A percentile compares a stretch with the other conserved stretches of the same genome.
Evolutionary conservation across 2,113 vertebrate genomes (phyloP).

Genomic region (Rhynchomys soricoides): DNA sequence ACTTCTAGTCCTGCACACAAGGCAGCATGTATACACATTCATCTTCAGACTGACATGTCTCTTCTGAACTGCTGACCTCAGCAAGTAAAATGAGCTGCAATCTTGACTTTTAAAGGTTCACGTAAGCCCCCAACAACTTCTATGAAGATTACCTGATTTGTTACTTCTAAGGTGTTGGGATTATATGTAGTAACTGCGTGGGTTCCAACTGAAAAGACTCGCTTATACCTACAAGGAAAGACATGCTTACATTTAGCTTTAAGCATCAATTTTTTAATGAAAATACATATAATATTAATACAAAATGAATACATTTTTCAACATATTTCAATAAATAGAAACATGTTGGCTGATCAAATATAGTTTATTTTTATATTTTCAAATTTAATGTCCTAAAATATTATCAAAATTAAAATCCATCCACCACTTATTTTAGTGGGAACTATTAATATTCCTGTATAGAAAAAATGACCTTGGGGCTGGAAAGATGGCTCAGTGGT

Average conservation of each 20-base stretch:
- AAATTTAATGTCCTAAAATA: conserved; percentile 43
- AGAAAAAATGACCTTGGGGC: background rate
- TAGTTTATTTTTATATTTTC: conserved; percentile 40
- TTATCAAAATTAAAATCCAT: conserved; percentile 6
- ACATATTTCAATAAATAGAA: conserved; percentile 28
- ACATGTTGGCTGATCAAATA: conserved; percentile 42
- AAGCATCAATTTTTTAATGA: conserved; percentile 28
- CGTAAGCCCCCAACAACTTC: conserved; percentile 16
- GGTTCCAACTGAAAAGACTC: conserved; percentile 98
- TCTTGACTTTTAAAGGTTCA: conserved; percentile 44
- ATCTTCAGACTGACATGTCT: conserved; percentile 42
- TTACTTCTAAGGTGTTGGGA: conserved; percentile 97
- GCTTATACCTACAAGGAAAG: conserved; percentile 92
- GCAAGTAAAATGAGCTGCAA: background rate
- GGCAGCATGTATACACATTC: background rate
- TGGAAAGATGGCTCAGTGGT: no score
- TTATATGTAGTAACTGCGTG: conserved; percentile 99
- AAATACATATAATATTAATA: background rate
- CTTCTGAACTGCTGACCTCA: conserved; percentile 40
- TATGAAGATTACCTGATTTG: conserved; percentile 94
- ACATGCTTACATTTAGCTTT: conserved; percentile 65
- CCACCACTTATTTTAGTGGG: background rate
- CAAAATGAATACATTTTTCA: background rate
- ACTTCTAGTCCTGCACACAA: background rate
- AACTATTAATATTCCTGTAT: background rate